These are phyloP conservation scores for Ceratothoa steindachneri DNA, from an alignment of 2,888 invertebrate species.

Conservation along the genomic window DNA sequence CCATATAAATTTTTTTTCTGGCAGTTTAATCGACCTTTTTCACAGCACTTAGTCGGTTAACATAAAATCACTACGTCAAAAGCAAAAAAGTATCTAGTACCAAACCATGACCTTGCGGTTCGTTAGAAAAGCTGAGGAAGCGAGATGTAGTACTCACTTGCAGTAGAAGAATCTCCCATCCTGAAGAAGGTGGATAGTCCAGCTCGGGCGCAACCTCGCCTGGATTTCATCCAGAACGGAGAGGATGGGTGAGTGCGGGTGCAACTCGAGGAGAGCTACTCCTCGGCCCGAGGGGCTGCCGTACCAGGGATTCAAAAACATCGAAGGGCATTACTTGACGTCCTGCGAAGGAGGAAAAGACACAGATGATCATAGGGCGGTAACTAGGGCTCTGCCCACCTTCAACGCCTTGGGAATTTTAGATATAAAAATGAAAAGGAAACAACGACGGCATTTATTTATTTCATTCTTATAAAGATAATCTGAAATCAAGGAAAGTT, in stretches of 20 bases:
- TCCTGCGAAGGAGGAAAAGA: neutral
- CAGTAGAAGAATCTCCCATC: conserved; percentile 82
- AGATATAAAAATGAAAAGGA: neutral
- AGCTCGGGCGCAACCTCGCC: conserved; percentile 62
- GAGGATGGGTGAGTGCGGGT: neutral
- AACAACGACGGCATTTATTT: neutral
- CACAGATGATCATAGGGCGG: too few relatives aligned
- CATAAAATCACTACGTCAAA: too few relatives aligned
- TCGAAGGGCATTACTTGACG: neutral
- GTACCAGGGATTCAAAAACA: conserved; percentile 10
- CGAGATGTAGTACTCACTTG: conserved; percentile 65
- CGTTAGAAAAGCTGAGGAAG: neutral
- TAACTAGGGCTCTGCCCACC: too few relatives aligned
- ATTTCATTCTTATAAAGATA: neutral
- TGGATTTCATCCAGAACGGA: conserved; percentile 25
- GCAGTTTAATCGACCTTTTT: too few relatives aligned
- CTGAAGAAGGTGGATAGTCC: conserved; percentile 73
- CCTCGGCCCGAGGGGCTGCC: conserved; percentile 3
- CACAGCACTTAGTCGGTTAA: too few relatives aligned
- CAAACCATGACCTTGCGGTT: too few relatives aligned
- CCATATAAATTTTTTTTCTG: too few relatives aligned
- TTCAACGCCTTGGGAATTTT: too few relatives aligned
- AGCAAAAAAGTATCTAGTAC: too few relatives aligned
- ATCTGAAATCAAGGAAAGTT: neutral
- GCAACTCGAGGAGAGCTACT: neutral